These are phyloP conservation scores for Drosophila mojavensis DNA, from an alignment of 1,140 invertebrate genomes.

Conservation along the genomic window DNA sequence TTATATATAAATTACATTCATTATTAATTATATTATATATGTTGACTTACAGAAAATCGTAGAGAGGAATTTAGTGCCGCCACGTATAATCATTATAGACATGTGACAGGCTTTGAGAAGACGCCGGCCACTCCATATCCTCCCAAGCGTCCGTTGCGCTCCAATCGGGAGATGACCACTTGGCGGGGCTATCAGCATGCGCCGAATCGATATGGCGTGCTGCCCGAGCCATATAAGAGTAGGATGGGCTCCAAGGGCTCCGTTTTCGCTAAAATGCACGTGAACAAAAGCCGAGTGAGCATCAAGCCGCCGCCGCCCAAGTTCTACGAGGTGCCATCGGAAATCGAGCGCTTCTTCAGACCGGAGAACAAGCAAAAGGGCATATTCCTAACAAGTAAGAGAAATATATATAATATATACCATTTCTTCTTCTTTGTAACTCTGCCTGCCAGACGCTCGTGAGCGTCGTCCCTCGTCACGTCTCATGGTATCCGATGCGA, in stretches of 20 bases:
- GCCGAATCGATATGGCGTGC: slow-evolving; percentile 67
- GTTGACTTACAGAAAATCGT: slow-evolving; percentile 44
- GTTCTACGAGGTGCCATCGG: slow-evolving; percentile 62
- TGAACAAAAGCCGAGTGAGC: slow-evolving; percentile 39
- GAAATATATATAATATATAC: background rate
- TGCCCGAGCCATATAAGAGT: slow-evolving; percentile 40
- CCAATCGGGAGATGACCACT: slow-evolving; percentile 49
- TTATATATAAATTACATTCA: background rate
- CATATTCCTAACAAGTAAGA: slow-evolving; percentile 70
- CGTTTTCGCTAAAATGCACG: slow-evolving; percentile 53
- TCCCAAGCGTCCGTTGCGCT: slow-evolving; percentile 31
- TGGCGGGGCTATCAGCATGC: slow-evolving; percentile 59
- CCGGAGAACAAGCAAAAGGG: slow-evolving; percentile 65
- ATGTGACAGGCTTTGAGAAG: slow-evolving; percentile 58
- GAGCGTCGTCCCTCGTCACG: slow-evolving; percentile 52
- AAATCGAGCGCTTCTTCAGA: slow-evolving; percentile 45
- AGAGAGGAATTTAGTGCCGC: slow-evolving; percentile 39
- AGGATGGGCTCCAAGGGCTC: slow-evolving; percentile 58
- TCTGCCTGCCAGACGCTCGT: slow-evolving; percentile 59
- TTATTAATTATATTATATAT: no score
- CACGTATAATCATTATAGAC: slow-evolving; percentile 51
- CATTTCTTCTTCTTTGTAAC: background rate
- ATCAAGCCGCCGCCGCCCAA: slow-evolving; percentile 45
- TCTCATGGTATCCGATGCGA: slow-evolving; percentile 45
- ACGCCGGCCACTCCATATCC: slow-evolving; percentile 36